Base-by-base conservation (phyloP, 2,797 vertebrate species). In the Neopelma chrysocephalum region DNA sequence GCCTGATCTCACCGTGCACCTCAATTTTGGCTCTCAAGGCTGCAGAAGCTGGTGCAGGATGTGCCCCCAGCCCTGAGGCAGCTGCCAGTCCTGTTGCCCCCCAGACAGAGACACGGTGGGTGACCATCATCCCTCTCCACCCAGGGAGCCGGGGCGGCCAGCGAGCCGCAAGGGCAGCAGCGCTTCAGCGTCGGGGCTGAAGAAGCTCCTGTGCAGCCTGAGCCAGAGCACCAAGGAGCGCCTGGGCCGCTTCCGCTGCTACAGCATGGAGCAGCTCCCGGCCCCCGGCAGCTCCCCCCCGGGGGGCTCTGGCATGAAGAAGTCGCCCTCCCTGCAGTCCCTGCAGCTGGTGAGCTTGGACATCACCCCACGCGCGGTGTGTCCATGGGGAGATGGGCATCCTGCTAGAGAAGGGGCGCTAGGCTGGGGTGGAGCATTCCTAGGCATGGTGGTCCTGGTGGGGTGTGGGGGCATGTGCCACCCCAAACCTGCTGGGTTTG, bases 261-360 rank as follows among this genome's bases (percentile, higher is more conserved):
- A 96, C 82, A 98, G 98, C 45, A 96, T 98, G 96, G 98, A 98
- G 92, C 98, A 98, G 94, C 97, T 98, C 34, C 96, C 92, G 0
- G 93, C n/a, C 61, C 36, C 96, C 0, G 2, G 20, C 3, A 0
- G 53, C 26, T 1, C 36, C 57, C 5, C 68, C 1, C 18, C 1
- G 2, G 43, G 60, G 0, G 1, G 65, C 51, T 62, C 79, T 0
- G 25, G 29, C 31, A 58, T 97, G 89, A 98, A 95, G 96, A 98
- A 97, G 62, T 95, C 97, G 0, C 98, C 98, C 0, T 98, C 98
- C 0, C 66, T 98, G 75, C 98, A 98, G 56, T 97, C 97, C 36
- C 93, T 98, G 82, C 94, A 36, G 38, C 96, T 93, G 97, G 98
- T 98, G 93, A 98, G 95, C 57, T 1, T 7, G 7, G 72, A 57